A percentile compares a stretch with the other conserved stretches of the same genome.
Evolutionary conservation across 2,113 vertebrate species (phyloP).

Genomic region (Burhinus bistriatus): DNA sequence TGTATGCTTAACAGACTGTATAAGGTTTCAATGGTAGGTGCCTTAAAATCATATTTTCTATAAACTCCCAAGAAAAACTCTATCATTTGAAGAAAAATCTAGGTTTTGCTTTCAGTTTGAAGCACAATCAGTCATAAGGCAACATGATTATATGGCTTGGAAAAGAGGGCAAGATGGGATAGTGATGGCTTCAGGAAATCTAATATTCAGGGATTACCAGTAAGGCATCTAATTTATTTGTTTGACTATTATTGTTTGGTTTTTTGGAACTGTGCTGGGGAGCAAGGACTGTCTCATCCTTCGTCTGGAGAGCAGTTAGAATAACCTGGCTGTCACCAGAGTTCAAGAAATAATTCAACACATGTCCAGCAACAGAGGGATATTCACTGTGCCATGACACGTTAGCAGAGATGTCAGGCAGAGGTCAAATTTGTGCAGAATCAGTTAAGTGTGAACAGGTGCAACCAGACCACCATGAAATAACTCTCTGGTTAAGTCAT

Average conservation of each 20-base stretch:
- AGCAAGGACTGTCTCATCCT: neutral
- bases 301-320: neutral
- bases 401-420: slow-evolving; percentile 1
- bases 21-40: neutral
- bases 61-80: neutral
- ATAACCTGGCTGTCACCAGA: neutral
- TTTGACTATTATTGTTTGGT: neutral
- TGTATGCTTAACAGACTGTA: neutral
- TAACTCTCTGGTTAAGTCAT: neutral
- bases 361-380: neutral
- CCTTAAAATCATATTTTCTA: neutral
- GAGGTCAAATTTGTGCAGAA: slow-evolving; percentile 42
- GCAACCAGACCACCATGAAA: slow-evolving; percentile 39
- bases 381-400: neutral
- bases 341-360: slow-evolving; percentile 31
- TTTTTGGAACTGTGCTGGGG: neutral
- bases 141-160: neutral
- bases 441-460: slow-evolving; percentile 43
- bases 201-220: neutral
- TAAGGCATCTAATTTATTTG: neutral
- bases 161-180: neutral
- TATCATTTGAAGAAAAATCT: neutral
- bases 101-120: neutral
- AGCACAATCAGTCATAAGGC: neutral
- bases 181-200: neutral